Base-by-base conservation (phyloP, 2,888 invertebrate species). In the Cosmia pyralina region DNA sequence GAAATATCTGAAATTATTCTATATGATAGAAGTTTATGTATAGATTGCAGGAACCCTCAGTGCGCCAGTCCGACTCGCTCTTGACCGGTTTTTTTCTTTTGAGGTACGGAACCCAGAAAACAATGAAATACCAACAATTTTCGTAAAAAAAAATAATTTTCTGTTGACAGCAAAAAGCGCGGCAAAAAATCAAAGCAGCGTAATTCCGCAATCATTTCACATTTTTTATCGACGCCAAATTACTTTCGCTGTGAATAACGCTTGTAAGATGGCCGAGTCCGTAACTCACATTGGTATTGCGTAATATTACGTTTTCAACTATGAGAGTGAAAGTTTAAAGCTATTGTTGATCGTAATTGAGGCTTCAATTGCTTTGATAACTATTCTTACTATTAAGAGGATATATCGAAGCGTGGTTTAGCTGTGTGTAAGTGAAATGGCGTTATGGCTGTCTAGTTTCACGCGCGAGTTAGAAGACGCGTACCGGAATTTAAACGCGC, bases 301-400 rank as follows among this genome's bases (percentile, higher is more conserved):
- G 67, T 83, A 69, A 81, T 57, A 69, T 73, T 79, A 83, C 80
- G 69, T 79, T 83, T 80, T 69, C 68, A 72, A 69, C 63, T 59
- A 63, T 17, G 41, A 68, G 60, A 81, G 80, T 65, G 80, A 81
- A 81, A 81, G 80, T 83, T 57, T 22, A 22, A 15, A 50, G 50
- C 80, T 79, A 81, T 81, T 81, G 80, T 80, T 69, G 34, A 74
- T 79, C 64, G 69, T 81, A 83, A 81, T 81, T 65, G 82, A 57
- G 19, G 63, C 83, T 67, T 80, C 79, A 64, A 69, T 65, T 83
- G 62, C 62, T 53, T 72, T 58, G 82, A 77, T 62, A 65, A 19
- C 34, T 34, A 48, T 60, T 28, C 50, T 48, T 50, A 13, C 13
- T 38, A n/a, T 67, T 69, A 64, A 28, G 28, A 28, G 28, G 28